Percentiles rank a stretch among this genome's conserved stretches.
Evolutionary conservation across 2,113 vertebrate genomes (phyloP).

Genomic region (Anguilla japonica): DNA sequence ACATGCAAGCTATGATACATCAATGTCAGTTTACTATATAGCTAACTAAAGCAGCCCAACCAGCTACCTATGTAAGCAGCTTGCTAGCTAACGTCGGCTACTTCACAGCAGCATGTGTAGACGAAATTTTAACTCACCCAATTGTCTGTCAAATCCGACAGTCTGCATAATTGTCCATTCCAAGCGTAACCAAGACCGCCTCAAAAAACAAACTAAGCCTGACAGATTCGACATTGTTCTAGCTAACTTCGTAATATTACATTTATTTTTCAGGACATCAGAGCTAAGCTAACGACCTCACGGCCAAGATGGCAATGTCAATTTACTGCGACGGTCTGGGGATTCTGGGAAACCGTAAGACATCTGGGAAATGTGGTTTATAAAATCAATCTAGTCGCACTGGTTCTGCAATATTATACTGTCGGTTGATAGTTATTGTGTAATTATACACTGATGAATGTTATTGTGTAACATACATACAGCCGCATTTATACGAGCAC

Average conservation of each 20-base stretch:
- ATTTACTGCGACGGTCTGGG: conserved; percentile 41
- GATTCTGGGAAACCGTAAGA: conserved; percentile 22
- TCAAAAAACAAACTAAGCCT: conserved; percentile 54
- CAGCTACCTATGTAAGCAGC: too few relatives aligned
- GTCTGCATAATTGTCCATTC: conserved; percentile 61
- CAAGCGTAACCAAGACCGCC: conserved; percentile 58
- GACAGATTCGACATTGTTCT: conserved; percentile 53
- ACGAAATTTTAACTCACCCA: conserved; percentile 54
- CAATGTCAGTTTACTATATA: too few relatives aligned
- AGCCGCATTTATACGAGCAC: too few relatives aligned
- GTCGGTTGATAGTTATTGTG: neutral
- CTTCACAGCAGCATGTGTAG: conserved; percentile 13
- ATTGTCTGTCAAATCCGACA: conserved; percentile 56
- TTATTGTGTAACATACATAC: neutral
- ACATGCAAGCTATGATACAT: too few relatives aligned
- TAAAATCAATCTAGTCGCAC: neutral
- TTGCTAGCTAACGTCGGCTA: neutral
- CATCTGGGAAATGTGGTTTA: conserved; percentile 37
- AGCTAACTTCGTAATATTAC: neutral
- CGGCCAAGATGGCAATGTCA: conserved; percentile 33
- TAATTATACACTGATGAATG: neutral
- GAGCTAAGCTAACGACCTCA: conserved; percentile 50
- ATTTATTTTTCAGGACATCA: conserved; percentile 10
- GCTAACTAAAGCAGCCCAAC: too few relatives aligned
- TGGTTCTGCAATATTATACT: neutral